Percentiles rank a stretch among this genome's conserved stretches.
Evolutionary conservation across 2,888 invertebrate genomes (phyloP).

Genomic region (Drosophila cyrtoloma): DNA sequence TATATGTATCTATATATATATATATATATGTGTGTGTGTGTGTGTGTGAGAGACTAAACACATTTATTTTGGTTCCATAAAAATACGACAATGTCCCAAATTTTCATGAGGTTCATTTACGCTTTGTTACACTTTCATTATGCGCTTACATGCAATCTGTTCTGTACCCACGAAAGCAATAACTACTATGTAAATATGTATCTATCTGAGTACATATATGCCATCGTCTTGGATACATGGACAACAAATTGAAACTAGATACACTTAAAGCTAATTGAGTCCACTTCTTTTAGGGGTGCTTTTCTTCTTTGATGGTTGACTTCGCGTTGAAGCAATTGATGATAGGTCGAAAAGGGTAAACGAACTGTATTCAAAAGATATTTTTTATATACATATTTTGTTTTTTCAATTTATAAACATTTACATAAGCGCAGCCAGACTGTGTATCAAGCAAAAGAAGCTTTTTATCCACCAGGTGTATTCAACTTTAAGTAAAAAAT

Average conservation of each 20-base stretch:
- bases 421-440: not conserved
- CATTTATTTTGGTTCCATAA: conserved; percentile 52
- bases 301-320: conserved; percentile 15
- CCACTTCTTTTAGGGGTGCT: conserved; percentile 11
- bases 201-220: not conserved
- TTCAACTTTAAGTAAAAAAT: not conserved
- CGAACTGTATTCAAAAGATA: conserved; percentile 11
- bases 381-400: not conserved
- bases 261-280: conserved; percentile 48
- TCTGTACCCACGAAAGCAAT: not conserved
- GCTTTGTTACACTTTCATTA: conserved; percentile 43
- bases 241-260: conserved; percentile 40
- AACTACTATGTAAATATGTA: not conserved
- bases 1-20: not conserved
- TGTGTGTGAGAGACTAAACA: conserved; percentile 10
- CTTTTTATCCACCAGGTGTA: not conserved
- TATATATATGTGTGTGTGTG: conserved; percentile 7
- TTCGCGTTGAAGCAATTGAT: conserved; percentile 45
- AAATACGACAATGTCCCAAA: conserved; percentile 28
- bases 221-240: not conserved
- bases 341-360: conserved; percentile 56
- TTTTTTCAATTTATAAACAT: not conserved
- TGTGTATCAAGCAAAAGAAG: not conserved
- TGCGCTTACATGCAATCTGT: conserved; percentile 51
- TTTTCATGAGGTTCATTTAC: conserved; percentile 34